These are phyloP conservation scores for Adineta ricciae DNA, from an alignment of 2,888 invertebrate species.

Conservation along the genomic window DNA sequence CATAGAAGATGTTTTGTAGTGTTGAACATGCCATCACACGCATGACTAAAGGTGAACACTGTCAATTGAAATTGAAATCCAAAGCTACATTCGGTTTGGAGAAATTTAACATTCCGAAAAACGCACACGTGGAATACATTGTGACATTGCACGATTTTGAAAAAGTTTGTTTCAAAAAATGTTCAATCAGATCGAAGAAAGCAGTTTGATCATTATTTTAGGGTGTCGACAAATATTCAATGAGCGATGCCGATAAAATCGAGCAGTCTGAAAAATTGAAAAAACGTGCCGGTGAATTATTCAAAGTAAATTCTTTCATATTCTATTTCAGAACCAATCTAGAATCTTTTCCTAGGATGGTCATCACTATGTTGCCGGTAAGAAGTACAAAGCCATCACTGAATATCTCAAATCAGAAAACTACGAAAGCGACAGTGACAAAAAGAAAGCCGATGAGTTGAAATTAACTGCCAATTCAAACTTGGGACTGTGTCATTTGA, in stretches of 20 bases:
- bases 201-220: conserved; percentile 42
- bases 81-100: conserved; percentile 66
- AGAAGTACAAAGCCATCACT: conserved; percentile 72
- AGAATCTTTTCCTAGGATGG: conserved; percentile 47
- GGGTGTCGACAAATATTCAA: conserved; percentile 69
- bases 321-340: no score
- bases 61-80: conserved; percentile 58
- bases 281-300: conserved; percentile 78
- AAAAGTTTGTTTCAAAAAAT: conserved; percentile 54
- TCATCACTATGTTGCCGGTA: conserved; percentile 67
- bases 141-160: conserved; percentile 75
- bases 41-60: conserved; percentile 70
- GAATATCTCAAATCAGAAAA: conserved; percentile 58
- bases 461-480: conserved; percentile 67
- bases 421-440: conserved; percentile 50
- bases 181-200: neutral
- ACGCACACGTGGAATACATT: conserved; percentile 60
- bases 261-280: conserved; percentile 72
- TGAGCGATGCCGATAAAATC: conserved; percentile 68
- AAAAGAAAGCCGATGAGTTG: conserved; percentile 54
- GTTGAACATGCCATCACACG: conserved; percentile 54
- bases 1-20: neutral
- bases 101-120: conserved; percentile 64
- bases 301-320: conserved; percentile 56
- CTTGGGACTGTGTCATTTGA: conserved; percentile 68